Base-by-base conservation (phyloP, 1,140 invertebrate genomes). In the Drosophila mojavensis region DNA sequence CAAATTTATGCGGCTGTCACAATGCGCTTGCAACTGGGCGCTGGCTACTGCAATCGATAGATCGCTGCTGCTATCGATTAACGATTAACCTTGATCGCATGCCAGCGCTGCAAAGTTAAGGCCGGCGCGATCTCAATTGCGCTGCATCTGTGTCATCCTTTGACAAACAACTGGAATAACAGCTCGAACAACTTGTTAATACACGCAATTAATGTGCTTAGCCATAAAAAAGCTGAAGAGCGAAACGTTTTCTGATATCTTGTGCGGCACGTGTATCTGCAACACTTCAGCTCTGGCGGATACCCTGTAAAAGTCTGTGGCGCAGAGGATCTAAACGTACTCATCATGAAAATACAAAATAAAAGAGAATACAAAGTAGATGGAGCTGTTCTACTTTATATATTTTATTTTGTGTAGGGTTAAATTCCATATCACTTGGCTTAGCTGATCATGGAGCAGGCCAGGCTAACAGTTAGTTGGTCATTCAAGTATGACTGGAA, bases 1-100 rank as follows among this genome's bases (percentile, higher is more conserved):
- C 65, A 79, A 66, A 68, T 66, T 56, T 68, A 61, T 45, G 72
- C 58, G 62, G 15, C 26, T 62, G 61, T 75, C 72, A n/a, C 45
- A 9, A 3, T 50, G 66, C 55, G 36, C 61, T 24, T 24, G 36
- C 36, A 39, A 39, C 36, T 39, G 36, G 26, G 13, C 13, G 66
- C 56, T 54, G 78, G 66, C 51, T 30, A 56, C 41, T 39, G 11
- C 15, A 47, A 60, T 45, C 70, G 54, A 71, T 71, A 71, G 53
- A 63, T 70, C 66, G 66, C 17, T 6, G 30, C 33, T 41, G 50
- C 17, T 39, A 72, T 72, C 62, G 55, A 65, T 43, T 59, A 58
- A 0, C 55, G 39, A 66, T 67, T 45, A 55, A 61, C 70, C 70
- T 73, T 73, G 65, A 50, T 20, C 15, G 17, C 26, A 17, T 66